Conservation (phyloP, 2,888 invertebrate species). For the Hololepta plana region DNA sequence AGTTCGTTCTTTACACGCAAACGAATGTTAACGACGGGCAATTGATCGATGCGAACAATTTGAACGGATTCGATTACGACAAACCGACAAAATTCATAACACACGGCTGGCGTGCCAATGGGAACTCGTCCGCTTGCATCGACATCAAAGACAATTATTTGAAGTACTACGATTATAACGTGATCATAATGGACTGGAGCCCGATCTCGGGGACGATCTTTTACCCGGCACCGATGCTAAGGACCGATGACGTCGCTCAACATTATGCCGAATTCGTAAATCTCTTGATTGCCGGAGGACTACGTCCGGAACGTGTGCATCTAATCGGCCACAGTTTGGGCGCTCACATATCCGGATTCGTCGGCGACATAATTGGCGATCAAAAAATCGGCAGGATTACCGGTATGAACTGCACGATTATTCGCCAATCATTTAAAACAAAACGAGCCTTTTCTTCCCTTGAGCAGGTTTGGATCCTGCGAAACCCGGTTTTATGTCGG, state of each 20-base stretch:
- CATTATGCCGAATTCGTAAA: conserved; percentile 29
- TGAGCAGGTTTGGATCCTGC: conserved; percentile 53
- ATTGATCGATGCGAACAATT: too few relatives aligned
- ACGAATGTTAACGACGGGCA: too few relatives aligned
- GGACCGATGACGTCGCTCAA: conserved; percentile 31
- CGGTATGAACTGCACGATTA: conserved; percentile 23
- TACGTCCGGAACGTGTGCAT: conserved; percentile 28
- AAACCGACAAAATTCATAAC: conserved; percentile 29
- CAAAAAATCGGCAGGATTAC: conserved; percentile 36
- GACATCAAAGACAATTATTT: conserved; percentile 30
- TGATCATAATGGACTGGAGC: conserved; percentile 23
- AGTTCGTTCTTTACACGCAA: too few relatives aligned
- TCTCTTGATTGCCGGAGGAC: conserved; percentile 19
- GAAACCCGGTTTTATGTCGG: conserved; percentile 36
- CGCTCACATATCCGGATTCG: conserved; percentile 32
- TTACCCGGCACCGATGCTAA: conserved; percentile 18
- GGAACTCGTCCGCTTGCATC: conserved; percentile 25
- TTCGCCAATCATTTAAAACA: conserved; percentile 2
- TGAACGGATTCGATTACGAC: conserved; percentile 6
- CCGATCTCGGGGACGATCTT: conserved; percentile 15
- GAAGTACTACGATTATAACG: conserved; percentile 29
- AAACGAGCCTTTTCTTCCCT: conserved; percentile 6
- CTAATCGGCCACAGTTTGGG: conserved; percentile 41
- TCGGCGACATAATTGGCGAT: conserved; percentile 23
- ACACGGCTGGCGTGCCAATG: conserved; percentile 33